Evolutionary conservation across 2,888 invertebrate species (phyloP), one percentile per base, ranked within the genome.

Genomic region (Drosophila buzzatii): DNA sequence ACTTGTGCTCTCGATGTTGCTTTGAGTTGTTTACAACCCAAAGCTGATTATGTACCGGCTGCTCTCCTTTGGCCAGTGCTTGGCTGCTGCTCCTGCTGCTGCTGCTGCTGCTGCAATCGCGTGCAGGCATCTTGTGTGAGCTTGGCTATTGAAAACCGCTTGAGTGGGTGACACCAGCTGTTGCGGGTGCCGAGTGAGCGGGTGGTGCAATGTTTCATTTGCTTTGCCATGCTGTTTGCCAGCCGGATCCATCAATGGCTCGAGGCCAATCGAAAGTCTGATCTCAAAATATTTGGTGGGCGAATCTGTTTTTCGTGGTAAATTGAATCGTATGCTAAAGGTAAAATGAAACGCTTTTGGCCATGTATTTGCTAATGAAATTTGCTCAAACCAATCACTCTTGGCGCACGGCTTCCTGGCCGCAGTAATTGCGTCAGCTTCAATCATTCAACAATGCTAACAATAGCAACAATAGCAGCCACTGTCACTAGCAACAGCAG

Each of bases 11-110:
- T 62, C 44, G 49, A 49, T 69, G 58, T 35, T 56, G 59, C 61
- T 58, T 66, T 66, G 53, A 61, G 78, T 71, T 74, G 72, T 56
- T 72, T 68, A 72, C 75, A 66, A 65, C 45, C 59, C 47, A 71
- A 68, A 64, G 75, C 77, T 78, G 79, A 74, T 77, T 74, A 78
- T 78, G 60, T 70, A 58, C 49, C 31, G 37, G 58, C 37, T 33
- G 44, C 47, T 45, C 23, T 53, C 16, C 39, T 27, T 9, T 47
- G 20, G 23, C 18, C 1, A n/a, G 7, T 10, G 39, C 14, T 39
- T 12, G 23, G 49, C 31, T 27, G 27, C 27, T 31, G 39, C 23
- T 27, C 33, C 16, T 41, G 20, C 41, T 65, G 31, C 59, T 23
- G 23, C 31, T 31, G 39, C 23, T 27, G 39, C 16, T 41, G 20